Evolutionary conservation across 2,113 vertebrate species (phyloP).

Genomic region (Symphodus melops): DNA sequence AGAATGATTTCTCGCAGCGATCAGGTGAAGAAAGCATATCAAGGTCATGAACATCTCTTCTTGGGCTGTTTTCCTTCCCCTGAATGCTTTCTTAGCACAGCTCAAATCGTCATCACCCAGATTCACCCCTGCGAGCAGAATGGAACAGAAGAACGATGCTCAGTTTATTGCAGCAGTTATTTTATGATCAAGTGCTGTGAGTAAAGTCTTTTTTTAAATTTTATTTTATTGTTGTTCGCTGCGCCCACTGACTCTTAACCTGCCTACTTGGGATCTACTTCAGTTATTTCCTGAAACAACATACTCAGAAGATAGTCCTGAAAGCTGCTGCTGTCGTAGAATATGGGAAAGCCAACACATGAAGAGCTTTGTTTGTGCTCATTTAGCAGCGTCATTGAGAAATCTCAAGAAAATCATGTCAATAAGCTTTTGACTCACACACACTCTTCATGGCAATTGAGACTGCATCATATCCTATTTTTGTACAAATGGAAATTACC

Average conservation of each 20-base stretch:
- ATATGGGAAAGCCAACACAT: background rate
- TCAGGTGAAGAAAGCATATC: too few species aligned
- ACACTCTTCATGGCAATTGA: too few species aligned
- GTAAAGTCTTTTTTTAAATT: too few species aligned
- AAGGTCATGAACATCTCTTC: too few species aligned
- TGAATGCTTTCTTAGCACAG: too few species aligned
- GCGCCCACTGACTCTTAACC: slow-evolving; percentile 3
- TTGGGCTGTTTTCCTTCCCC: too few species aligned
- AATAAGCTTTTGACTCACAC: too few species aligned
- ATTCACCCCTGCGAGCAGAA: background rate
- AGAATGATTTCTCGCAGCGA: too few species aligned
- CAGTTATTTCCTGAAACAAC: slow-evolving; percentile 39
- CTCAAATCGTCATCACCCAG: slow-evolving; percentile 1
- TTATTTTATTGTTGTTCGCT: too few species aligned
- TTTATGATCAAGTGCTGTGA: slow-evolving; percentile 20
- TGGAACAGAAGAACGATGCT: slow-evolving; percentile 23
- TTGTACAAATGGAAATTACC: too few species aligned
- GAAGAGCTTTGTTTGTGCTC: background rate
- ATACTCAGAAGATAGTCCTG: background rate
- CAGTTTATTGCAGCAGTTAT: background rate
- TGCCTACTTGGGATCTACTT: slow-evolving; percentile 6
- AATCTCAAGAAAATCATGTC: background rate
- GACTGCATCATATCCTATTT: too few species aligned
- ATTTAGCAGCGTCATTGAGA: slow-evolving; percentile 2
- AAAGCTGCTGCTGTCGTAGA: slow-evolving; percentile 16